Conservation (phyloP, 2,113 vertebrate species). For the Microcebus ravelobensis region DNA sequence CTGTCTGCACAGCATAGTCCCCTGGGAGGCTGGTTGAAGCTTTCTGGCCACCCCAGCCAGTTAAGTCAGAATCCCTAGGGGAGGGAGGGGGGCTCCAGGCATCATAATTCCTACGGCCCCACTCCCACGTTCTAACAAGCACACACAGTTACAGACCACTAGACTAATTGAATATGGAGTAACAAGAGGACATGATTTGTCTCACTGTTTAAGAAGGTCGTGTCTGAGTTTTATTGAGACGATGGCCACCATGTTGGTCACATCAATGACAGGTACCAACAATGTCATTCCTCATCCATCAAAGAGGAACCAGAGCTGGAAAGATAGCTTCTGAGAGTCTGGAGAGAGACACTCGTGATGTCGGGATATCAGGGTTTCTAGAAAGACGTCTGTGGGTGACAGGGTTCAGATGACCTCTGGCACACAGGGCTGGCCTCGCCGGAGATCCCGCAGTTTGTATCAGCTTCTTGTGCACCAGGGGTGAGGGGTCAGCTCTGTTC, state of each 20-base stretch:
- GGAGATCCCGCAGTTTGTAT: not conserved
- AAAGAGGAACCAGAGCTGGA: not conserved
- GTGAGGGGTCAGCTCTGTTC: not conserved
- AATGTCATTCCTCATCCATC: not conserved
- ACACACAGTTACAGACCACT: not conserved
- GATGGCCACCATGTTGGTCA: not conserved
- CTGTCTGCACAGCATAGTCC: not conserved
- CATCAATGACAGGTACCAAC: not conserved
- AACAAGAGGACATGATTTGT: not conserved
- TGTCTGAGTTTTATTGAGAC: not conserved
- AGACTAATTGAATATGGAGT: not conserved
- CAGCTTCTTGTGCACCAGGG: not conserved
- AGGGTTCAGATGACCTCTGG: not conserved
- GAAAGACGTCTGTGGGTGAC: not conserved
- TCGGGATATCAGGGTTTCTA: not conserved
- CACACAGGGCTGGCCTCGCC: not conserved
- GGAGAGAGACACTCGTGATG: not conserved
- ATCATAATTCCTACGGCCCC: not conserved
- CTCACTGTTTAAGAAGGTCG: not conserved
- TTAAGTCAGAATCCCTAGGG: not conserved
- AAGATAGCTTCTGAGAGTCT: not conserved
- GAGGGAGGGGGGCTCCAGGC: no score
- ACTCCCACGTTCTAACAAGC: not conserved
- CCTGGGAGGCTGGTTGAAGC: not conserved
- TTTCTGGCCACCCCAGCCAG: not conserved